phyloP scores from a whole-genome alignment of 2,888 invertebrate species.

The Aphidius colemani region DNA sequence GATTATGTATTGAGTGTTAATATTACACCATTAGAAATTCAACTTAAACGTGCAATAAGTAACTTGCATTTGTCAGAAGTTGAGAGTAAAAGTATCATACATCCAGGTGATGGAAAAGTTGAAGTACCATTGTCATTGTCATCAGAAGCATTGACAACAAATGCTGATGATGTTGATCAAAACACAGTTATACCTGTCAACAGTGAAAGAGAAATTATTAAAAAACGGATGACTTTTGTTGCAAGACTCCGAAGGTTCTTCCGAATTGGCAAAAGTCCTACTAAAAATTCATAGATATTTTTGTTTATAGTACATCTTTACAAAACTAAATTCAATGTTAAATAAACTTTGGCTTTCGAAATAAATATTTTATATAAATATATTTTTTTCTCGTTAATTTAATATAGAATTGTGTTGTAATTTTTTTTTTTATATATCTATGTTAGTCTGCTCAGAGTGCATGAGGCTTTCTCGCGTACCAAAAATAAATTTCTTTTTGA shows the following conservation, averaged over 20 bases:
- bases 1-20: constrained; percentile 34
- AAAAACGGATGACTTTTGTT: constrained; percentile 34
- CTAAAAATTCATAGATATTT: constrained; percentile 34
- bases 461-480: neutral
- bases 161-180: neutral
- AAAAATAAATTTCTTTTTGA: constrained; percentile 28
- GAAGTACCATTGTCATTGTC: constrained; percentile 34
- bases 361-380: neutral
- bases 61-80: constrained; percentile 29
- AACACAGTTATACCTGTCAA: neutral
- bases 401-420: neutral
- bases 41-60: constrained; percentile 39
- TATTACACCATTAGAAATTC: constrained; percentile 32
- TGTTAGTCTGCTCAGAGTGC: no score
- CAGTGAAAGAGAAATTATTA: constrained; percentile 14
- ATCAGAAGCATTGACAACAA: neutral
- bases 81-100: constrained; percentile 31
- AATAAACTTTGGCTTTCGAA: neutral
- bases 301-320: neutral
- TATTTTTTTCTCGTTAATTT: neutral
- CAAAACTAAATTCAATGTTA: constrained; percentile 1
- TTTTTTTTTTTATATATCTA: no score
- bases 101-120: constrained; percentile 40
- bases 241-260: constrained; percentile 39
- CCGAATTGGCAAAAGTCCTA: constrained; percentile 38